A percentile compares a stretch with the other conserved stretches of the same genome.
Evolutionary conservation across 2,888 invertebrate species (phyloP).

Genomic region (Eupithecia tripunctaria): DNA sequence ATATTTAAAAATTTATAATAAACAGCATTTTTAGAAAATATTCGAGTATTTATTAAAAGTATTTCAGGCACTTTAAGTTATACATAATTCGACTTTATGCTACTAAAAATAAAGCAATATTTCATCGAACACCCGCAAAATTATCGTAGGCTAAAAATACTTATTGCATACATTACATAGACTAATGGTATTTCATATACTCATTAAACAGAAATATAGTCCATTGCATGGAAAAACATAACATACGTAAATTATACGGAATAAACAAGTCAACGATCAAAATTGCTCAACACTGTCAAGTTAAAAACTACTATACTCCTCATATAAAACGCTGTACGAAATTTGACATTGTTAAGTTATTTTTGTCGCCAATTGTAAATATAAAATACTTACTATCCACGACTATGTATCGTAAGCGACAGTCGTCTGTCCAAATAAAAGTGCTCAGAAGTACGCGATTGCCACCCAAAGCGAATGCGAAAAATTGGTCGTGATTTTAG

Average conservation of each 20-base stretch:
- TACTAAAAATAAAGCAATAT: background rate
- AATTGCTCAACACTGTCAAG: background rate
- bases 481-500: background rate
- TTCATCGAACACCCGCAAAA: background rate
- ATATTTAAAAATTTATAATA: background rate
- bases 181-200: background rate
- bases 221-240: conserved; percentile 3
- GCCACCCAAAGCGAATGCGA: background rate
- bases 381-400: background rate
- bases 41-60: background rate
- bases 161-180: background rate
- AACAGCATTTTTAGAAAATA: conserved; percentile 1
- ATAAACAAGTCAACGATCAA: background rate
- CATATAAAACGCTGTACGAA: background rate
- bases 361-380: background rate
- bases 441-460: background rate
- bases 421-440: background rate
- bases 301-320: background rate
- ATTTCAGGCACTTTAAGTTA: background rate
- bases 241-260: background rate
- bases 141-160: background rate
- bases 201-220: background rate
- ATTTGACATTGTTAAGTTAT: background rate
- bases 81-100: background rate
- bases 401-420: background rate